Evolutionary conservation across 2,113 vertebrate genomes (phyloP), one percentile per base, ranked within the genome.

Genomic region (Antechinus stuartii): DNA sequence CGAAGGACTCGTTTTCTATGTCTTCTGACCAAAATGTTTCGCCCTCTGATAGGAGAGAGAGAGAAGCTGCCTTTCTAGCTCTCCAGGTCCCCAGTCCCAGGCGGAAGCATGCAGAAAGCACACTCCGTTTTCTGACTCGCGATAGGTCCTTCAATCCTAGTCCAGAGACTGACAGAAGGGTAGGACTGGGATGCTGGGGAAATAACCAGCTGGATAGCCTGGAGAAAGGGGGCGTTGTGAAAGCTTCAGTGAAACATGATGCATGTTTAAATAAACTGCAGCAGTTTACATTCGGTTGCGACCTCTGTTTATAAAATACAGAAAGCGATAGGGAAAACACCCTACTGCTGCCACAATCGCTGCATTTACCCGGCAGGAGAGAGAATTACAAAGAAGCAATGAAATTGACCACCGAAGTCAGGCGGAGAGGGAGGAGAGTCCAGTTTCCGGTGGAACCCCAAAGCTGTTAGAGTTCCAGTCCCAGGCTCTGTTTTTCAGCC

Each of bases 291-390:
- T 92, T 96, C 93, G 49, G 50, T 54, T 4, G 93, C 47, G 47
- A 90, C 50, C 55, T 54, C 89, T 91, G 94, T 97, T 98, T 97
- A 97, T 93, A 96, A 97, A 97, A 95, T 47, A 96, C 52, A 76
- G 92, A 96, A 57, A 97, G 91, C 3, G 35, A 94, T 55, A 89
- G 54, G 8, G 54, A 92, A 95, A 95, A 96, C 25, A 54, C 90
- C 91, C 91, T 90, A 52, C 7, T 0, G 56, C 89, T n/a, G 23
- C 42, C 92, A 89, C 55, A 0, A 42, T 25, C 42, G 91, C 91
- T 47, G 49, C 5, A 10, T 61, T 56, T 1, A 0, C 8, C 24
- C 1, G n/a, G 57, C 52, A 42, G 92, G 50, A 90, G 24, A 91
- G 26, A n/a, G 30, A 1, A 22, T 8, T 6, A 53, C 0, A 42